Evolutionary conservation across 2,113 vertebrate genomes (phyloP), one percentile per base, ranked within the genome.

Genomic region (Ceuthmochares aereus): DNA sequence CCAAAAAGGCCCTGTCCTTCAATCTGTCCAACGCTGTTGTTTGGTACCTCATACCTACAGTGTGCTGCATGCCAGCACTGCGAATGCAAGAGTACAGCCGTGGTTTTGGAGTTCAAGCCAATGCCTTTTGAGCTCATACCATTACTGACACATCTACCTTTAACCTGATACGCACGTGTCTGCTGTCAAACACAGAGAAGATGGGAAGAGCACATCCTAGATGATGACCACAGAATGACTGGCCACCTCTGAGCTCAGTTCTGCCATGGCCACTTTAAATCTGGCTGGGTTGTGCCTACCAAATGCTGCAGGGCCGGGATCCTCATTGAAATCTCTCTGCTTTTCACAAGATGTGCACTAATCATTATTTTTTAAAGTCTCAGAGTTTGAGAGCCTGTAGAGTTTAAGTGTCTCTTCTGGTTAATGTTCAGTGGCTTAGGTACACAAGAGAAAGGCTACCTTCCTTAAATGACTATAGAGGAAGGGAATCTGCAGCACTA

Each of bases 121-220:
- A 13, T 22, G 14, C 22, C 36, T 84, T 66, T 8, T 34, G n/a
- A 45, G 27, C 58, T 69, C 0, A 0, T 54, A 20, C 18, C 30
- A 42, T 49, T 75, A 62, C 58, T 54, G 20, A 37, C 56, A 23
- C 17, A 47, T 29, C 29, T 13, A 58, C 16, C 17, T 9, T 21
- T 73, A 25, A 16, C 37, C 22, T 51, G 52, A 70, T 89, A 51
- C 15, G 91, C 8, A 7, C 2, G 4, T 78, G 58, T 55, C 59
- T 64, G 49, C 17, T 51, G 34, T 29, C 7, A 66, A 11, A 40
- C 40, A 42, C 0, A 27, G 10, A 55, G 52, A 56, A 42, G 16
- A 59, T 14, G 49, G 37, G 32, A 80, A 83, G 17, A 84, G 18
- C 29, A 34, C 9, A 7, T 10, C 56, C 32, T 60, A 59, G 26